phyloP scores from a whole-genome alignment of 2,888 invertebrate genomes.

The Oxystoma pomonae region DNA sequence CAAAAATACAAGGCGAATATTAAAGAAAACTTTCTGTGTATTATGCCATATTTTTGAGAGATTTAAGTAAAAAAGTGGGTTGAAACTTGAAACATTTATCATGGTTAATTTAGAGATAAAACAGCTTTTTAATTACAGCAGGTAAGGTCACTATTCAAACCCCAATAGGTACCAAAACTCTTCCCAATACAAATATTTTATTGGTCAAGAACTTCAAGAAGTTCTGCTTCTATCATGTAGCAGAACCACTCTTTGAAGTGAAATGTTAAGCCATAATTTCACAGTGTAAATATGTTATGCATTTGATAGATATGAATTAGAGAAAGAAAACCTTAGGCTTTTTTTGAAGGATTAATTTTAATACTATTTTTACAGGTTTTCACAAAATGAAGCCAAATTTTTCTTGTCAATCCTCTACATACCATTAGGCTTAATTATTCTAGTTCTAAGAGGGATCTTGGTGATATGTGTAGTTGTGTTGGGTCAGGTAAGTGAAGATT shows the following conservation, averaged over 20 bases:
- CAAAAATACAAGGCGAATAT: too few relatives aligned
- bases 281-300: too few relatives aligned
- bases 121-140: slow-evolving; percentile 37
- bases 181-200: too few relatives aligned
- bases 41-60: neutral
- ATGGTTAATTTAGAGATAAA: slow-evolving; percentile 46
- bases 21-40: too few relatives aligned
- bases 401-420: slow-evolving; percentile 53
- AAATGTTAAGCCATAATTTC: too few relatives aligned
- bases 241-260: too few relatives aligned
- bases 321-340: too few relatives aligned
- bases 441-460: slow-evolving; percentile 51
- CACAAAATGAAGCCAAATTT: slow-evolving; percentile 48
- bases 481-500: slow-evolving; percentile 50
- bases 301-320: too few relatives aligned
- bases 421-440: slow-evolving; percentile 54
- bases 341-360: too few relatives aligned
- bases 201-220: too few relatives aligned
- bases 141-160: slow-evolving; percentile 14
- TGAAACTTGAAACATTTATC: neutral
- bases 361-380: slow-evolving; percentile 52
- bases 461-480: slow-evolving; percentile 54
- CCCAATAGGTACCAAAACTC: too few relatives aligned
- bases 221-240: too few relatives aligned
- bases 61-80: neutral